These are phyloP conservation scores for Nephrotoma appendiculata DNA, from an alignment of 2,888 invertebrate species.

Conservation along the genomic window DNA sequence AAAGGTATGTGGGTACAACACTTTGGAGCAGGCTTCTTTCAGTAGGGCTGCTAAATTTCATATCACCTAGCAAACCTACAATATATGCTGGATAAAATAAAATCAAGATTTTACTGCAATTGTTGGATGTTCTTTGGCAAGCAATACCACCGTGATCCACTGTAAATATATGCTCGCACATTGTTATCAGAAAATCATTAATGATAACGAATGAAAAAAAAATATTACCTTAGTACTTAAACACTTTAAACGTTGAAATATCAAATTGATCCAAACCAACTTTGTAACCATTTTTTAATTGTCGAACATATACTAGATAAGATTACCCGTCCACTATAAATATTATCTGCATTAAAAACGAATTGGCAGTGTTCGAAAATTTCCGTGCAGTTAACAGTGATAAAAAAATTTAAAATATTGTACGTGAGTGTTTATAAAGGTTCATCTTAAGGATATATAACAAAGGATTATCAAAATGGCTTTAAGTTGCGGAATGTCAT, in stretches of 20 bases:
- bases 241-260: neutral
- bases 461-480: constrained; percentile 2
- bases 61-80: too few species aligned
- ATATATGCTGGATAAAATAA: too few species aligned
- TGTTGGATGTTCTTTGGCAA: too few species aligned
- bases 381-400: neutral
- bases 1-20: too few species aligned
- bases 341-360: neutral
- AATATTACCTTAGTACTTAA: neutral
- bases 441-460: neutral
- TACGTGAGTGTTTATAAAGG: neutral
- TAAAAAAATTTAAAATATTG: neutral
- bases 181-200: neutral
- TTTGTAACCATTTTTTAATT: neutral
- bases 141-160: too few species aligned
- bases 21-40: too few species aligned
- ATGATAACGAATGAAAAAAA: neutral
- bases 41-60: too few species aligned
- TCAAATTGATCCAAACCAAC: too few species aligned
- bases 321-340: neutral
- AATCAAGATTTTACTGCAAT: too few species aligned
- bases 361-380: neutral
- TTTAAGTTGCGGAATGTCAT: constrained; percentile 60
- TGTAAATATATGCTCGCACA: neutral
- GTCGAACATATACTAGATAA: neutral